These are phyloP conservation scores for Villa cingulata DNA, from an alignment of 2,888 invertebrate species.

Conservation along the genomic window DNA sequence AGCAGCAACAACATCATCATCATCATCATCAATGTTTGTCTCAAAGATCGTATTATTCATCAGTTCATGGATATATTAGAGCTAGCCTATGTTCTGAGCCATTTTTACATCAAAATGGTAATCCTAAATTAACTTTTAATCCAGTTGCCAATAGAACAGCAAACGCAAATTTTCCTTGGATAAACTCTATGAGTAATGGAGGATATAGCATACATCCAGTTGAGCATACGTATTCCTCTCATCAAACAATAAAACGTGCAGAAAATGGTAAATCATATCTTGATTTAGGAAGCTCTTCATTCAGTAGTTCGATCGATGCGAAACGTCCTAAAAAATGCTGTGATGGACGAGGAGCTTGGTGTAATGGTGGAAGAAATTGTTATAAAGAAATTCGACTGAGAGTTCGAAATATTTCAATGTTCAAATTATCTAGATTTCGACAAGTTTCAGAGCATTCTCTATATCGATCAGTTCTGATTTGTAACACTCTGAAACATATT, in stretches of 20 bases:
- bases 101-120: conserved; percentile 20
- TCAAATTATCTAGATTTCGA: conserved; percentile 74
- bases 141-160: neutral
- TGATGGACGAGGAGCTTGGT: conserved; percentile 62
- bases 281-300: conserved; percentile 57
- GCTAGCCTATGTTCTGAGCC: conserved; percentile 36
- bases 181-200: conserved; percentile 10
- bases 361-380: conserved; percentile 66
- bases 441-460: conserved; percentile 83
- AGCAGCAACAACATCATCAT: too few species aligned
- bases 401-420: conserved; percentile 83
- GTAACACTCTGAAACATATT: conserved; percentile 78
- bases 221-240: conserved; percentile 21
- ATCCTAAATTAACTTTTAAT: neutral
- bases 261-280: conserved; percentile 84
- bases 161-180: conserved; percentile 14
- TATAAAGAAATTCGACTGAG: conserved; percentile 75
- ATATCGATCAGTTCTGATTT: conserved; percentile 80
- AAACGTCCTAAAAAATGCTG: conserved; percentile 41
- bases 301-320: conserved; percentile 25
- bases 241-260: conserved; percentile 74
- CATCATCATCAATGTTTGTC: conserved; percentile 15
- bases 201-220: conserved; percentile 4
- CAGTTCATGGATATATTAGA: conserved; percentile 27
- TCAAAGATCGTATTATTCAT: conserved; percentile 8